These are phyloP conservation scores for Hydropotes inermis DNA, from an alignment of 2,113 vertebrate genomes.

Conservation along the genomic window DNA sequence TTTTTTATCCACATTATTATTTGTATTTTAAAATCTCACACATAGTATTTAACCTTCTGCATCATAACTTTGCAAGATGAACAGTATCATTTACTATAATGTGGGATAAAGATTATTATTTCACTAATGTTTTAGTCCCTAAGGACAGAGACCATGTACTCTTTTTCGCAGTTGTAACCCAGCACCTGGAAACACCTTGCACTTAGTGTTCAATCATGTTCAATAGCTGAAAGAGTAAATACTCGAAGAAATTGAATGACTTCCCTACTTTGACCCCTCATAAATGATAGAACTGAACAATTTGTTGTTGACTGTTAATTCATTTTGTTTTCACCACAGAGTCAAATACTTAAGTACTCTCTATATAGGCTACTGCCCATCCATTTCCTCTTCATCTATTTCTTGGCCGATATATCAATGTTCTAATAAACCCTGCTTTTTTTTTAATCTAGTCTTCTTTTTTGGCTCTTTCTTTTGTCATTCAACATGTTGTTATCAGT, in stretches of 20 bases:
- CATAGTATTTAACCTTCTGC: background rate
- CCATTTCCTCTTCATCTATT: background rate
- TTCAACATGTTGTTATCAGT: background rate
- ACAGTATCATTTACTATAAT: background rate
- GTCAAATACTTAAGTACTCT: background rate
- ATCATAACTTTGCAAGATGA: background rate
- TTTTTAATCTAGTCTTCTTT: background rate
- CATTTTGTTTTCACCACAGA: background rate
- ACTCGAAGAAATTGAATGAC: background rate
- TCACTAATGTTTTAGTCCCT: background rate
- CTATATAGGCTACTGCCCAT: background rate
- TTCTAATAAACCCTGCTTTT: background rate
- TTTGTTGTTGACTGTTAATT: background rate
- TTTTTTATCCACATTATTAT: background rate
- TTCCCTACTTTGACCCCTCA: background rate
- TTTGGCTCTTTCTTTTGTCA: background rate
- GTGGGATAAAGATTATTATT: background rate
- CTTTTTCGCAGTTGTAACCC: background rate
- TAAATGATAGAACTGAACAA: background rate
- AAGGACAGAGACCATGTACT: background rate
- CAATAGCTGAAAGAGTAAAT: background rate
- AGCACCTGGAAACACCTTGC: background rate
- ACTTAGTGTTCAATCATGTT: background rate
- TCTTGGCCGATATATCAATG: background rate
- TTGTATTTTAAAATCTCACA: background rate